These are phyloP conservation scores for Falcaria lacertinaria DNA, from an alignment of 2,888 invertebrate species.

Conservation along the genomic window DNA sequence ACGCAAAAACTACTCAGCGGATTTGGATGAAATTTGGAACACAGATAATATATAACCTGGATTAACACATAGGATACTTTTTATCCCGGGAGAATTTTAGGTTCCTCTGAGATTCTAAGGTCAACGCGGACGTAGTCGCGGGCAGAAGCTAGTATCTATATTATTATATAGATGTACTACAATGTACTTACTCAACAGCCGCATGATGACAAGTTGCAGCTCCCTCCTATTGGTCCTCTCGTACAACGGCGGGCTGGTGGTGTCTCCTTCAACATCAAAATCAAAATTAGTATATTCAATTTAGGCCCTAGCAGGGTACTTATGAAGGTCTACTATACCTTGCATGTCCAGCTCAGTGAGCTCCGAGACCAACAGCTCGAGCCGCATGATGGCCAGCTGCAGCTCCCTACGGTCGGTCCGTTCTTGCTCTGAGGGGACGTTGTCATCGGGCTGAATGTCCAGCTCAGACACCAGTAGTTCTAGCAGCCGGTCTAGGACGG, in stretches of 20 bases:
- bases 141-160: too few relatives aligned
- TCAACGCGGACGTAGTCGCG: too few relatives aligned
- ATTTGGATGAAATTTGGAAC: too few relatives aligned
- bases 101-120: too few relatives aligned
- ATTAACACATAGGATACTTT: too few relatives aligned
- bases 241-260: slow-evolving; percentile 70
- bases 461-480: slow-evolving; percentile 85
- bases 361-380: slow-evolving; percentile 86
- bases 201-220: slow-evolving; percentile 92
- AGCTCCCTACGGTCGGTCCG: slow-evolving; percentile 89
- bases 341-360: slow-evolving; percentile 85
- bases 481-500: slow-evolving; percentile 87
- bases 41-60: too few relatives aligned
- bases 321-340: too few relatives aligned
- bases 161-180: neutral
- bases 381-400: slow-evolving; percentile 91
- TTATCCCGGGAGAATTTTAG: too few relatives aligned
- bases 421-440: slow-evolving; percentile 58
- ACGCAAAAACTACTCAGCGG: too few relatives aligned
- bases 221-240: slow-evolving; percentile 88
- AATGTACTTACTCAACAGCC: slow-evolving; percentile 86
- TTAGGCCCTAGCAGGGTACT: too few relatives aligned
- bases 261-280: too few relatives aligned
- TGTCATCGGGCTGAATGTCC: slow-evolving; percentile 79
- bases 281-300: too few relatives aligned